Conservation (phyloP, 2,113 vertebrate genomes). For the Aleadryas rufinucha region DNA sequence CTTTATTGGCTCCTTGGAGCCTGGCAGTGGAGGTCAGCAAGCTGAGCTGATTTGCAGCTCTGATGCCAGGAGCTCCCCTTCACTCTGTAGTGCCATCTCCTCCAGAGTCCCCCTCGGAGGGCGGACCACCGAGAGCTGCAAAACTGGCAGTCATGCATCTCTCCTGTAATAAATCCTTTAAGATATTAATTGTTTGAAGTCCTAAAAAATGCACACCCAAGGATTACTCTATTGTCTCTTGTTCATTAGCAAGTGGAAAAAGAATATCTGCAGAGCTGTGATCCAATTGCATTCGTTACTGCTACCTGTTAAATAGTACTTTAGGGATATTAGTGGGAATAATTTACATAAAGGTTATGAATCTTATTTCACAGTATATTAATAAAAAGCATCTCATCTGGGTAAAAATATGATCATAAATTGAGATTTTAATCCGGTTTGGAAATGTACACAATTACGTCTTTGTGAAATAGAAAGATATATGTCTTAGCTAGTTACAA, state of each 20-base stretch:
- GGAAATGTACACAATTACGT: background rate
- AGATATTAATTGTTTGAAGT: background rate
- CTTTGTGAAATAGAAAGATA: background rate
- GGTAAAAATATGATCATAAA: background rate
- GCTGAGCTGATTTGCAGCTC: background rate
- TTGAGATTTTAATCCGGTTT: background rate
- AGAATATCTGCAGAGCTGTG: background rate
- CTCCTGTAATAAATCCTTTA: background rate
- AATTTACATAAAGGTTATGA: slow-evolving; percentile 16
- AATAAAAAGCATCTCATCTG: background rate
- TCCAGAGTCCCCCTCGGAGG: background rate
- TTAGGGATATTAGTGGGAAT: background rate
- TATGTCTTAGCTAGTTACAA: background rate
- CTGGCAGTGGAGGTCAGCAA: background rate
- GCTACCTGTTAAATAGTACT: slow-evolving; percentile 4
- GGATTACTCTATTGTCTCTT: background rate
- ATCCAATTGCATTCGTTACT: background rate
- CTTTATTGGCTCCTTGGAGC: background rate
- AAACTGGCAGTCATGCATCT: background rate
- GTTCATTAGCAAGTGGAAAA: background rate
- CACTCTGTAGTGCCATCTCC: background rate
- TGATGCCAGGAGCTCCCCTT: background rate
- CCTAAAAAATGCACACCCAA: background rate
- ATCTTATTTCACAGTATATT: slow-evolving; percentile 15
- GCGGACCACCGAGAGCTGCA: background rate